Conservation (phyloP, 2,113 vertebrate genomes). For the Phalacrocorax brasilianus region DNA sequence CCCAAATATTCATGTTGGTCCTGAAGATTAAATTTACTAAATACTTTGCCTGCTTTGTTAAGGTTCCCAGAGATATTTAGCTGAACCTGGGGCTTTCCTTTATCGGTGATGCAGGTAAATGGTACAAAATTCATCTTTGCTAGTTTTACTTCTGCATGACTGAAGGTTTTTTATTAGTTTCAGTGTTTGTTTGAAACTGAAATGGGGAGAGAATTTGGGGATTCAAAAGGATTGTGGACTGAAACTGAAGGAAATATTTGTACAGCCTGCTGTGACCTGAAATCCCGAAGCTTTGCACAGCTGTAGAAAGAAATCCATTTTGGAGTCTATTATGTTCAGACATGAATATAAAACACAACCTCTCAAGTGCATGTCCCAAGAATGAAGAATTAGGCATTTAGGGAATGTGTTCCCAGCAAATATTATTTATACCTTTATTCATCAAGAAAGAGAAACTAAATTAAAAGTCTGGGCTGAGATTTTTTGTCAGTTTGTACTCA, state of each 20-base stretch:
- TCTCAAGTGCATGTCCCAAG: background rate
- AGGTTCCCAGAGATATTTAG: background rate
- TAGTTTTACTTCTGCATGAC: background rate
- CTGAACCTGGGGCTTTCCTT: background rate
- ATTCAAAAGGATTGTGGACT: background rate
- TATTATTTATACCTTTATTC: background rate
- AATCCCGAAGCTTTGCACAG: constrained; percentile 19
- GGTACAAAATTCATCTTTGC: background rate
- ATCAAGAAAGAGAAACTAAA: background rate
- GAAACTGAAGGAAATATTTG: background rate
- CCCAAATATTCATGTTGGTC: background rate
- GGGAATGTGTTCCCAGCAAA: background rate
- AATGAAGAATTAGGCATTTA: background rate
- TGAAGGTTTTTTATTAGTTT: background rate
- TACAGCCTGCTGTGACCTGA: background rate
- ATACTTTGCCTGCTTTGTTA: background rate
- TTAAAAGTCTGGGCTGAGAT: background rate
- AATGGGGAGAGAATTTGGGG: background rate
- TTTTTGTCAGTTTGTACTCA: background rate
- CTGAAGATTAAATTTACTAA: background rate
- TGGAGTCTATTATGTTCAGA: background rate
- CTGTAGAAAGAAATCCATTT: constrained; percentile 5
- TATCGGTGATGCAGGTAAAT: background rate
- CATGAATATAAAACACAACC: background rate
- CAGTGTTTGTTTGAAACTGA: background rate